Base-by-base conservation (phyloP, 2,888 invertebrate species). In the Parasteatoda lunata region DNA sequence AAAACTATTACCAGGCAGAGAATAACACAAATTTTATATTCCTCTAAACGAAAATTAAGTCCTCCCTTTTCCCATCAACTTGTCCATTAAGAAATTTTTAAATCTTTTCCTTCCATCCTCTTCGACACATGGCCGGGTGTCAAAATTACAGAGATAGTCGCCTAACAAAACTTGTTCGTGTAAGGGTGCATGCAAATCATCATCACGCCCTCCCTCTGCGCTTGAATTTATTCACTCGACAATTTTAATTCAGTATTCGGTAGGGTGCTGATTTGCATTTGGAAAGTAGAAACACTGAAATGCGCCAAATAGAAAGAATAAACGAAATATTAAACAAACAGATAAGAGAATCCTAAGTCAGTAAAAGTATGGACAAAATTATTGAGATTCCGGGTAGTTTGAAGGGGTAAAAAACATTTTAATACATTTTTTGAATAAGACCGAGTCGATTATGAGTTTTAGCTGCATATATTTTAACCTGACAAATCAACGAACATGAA, bases 161-260 rank as follows among this genome's bases (percentile, higher is more conserved):
- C 30, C 30, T 1, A 30, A 30, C 30, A 30, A 30, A 30, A 30
- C 73, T 73, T 30, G 5, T 13, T 11, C 45, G 54, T 52, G 59
- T 73, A 73, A 73, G 52, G 51, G 54, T 73, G 59, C 30, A 72
- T 48, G 47, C 47, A 13, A 7, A 9, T 7, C 69, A 69, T 45
- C 69, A n/a, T 30, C 30, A 30, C 30, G 30, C 30, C 30, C 30
- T 30, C 30, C 69, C 45, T 11, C 77, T 47, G 30, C 70, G 69
- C 48, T 78, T 72, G 72, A 81, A 81, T 75, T 81, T 81, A 54
- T 72, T 72, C 66, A 80, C 81, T 75, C 66, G 75, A 81, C 54
- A 75, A 65, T 75, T 81, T 81, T 75, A 81, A 81, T 75, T 81
- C 68, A 3, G 68, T 66, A 72, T 72, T 66, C 48, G 11, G 30